Percentiles rank a stretch among this genome's conserved stretches.
phyloP scores from a whole-genome alignment of 2,113 vertebrate genomes.

The Todiramphus saurophagus region DNA sequence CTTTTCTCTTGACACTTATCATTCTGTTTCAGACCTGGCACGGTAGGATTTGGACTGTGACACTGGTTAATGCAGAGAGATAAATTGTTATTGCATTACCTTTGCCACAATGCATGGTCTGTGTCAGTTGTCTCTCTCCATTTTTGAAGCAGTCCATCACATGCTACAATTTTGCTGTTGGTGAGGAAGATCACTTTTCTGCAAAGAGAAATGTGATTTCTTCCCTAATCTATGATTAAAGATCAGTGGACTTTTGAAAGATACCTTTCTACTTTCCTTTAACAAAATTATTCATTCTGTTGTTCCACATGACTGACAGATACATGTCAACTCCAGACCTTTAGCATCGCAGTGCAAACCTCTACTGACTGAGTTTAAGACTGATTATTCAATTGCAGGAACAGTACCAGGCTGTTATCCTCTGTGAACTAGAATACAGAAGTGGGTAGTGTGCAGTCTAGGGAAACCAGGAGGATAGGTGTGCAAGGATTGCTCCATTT shows the following conservation, averaged over 20 bases:
- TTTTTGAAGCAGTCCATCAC: not conserved
- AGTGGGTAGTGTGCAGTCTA: not conserved
- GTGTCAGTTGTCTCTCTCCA: not conserved
- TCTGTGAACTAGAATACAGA: not conserved
- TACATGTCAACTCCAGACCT: not conserved
- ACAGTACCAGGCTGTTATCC: not conserved
- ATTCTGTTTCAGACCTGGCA: not conserved
- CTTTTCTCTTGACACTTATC: not conserved
- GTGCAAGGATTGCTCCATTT: not conserved
- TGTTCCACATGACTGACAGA: not conserved
- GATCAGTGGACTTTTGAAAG: not conserved
- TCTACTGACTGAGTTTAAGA: not conserved
- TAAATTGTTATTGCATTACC: not conserved
- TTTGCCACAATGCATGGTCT: accelerated
- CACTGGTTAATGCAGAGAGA: not conserved
- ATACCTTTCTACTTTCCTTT: not conserved
- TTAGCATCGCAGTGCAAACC: not conserved
- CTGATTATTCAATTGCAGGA: not conserved
- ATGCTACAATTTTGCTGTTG: not conserved
- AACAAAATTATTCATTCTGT: not conserved
- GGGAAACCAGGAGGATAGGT: not conserved
- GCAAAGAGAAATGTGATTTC: not conserved
- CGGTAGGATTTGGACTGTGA: not conserved
- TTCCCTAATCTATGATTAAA: not conserved
- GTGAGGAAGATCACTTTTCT: not conserved